Evolutionary conservation across 2,113 vertebrate genomes (phyloP).

Genomic region (Sialia sialis): DNA sequence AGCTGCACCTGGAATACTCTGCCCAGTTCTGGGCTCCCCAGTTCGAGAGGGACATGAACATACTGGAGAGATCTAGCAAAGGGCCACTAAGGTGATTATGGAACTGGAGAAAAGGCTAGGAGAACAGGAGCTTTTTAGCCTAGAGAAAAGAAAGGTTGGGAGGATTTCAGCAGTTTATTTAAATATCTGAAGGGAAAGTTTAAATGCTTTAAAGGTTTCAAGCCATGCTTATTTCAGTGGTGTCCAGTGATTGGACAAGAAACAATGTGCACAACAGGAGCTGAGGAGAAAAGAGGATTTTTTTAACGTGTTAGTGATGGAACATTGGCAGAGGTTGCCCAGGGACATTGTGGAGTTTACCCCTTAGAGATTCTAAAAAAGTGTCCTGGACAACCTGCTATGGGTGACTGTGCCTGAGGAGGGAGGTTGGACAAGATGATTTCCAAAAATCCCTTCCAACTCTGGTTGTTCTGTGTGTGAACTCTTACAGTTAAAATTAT

Average conservation of each 20-base stretch:
- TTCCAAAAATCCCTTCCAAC: neutral
- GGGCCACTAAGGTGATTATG: neutral
- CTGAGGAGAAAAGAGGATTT: neutral
- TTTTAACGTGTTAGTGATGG: neutral
- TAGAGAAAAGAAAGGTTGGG: neutral
- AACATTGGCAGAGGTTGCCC: neutral
- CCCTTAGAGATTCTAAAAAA: neutral
- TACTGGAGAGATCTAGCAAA: neutral
- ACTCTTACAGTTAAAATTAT: neutral
- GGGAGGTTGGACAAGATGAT: neutral
- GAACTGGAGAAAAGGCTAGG: neutral
- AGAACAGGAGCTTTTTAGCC: neutral
- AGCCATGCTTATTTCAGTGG: neutral
- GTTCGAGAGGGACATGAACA: neutral
- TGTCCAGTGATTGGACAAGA: neutral
- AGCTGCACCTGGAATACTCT: neutral
- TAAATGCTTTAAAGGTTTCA: neutral
- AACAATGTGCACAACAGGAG: neutral
- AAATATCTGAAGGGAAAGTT: neutral
- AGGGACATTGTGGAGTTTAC: neutral
- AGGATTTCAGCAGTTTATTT: neutral
- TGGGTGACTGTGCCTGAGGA: neutral
- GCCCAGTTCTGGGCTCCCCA: neutral
- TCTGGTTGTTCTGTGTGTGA: neutral
- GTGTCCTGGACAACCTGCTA: neutral